Base-by-base conservation (phyloP, 2,113 vertebrate species). In the Otis tarda region DNA sequence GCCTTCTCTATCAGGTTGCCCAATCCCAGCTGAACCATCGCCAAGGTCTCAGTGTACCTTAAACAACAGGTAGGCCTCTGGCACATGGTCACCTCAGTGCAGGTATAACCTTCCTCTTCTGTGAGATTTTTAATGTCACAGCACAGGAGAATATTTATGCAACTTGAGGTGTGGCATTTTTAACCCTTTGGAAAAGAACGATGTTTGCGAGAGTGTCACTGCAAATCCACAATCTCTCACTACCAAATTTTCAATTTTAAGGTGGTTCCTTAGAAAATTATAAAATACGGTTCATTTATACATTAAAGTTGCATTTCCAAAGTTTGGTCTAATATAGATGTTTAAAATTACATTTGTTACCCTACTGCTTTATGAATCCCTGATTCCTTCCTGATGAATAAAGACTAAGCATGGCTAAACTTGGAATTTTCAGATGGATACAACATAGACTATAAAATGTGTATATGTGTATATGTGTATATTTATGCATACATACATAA, bases 1-100 rank as follows among this genome's bases (percentile, higher is more conserved):
- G 14, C 35, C 12, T 63, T 49, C 52, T 43, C 59, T 59, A 1
- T 17, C 0, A 0, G 21, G 9, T 80, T 87, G 33, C 52, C 33
- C n/a, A 83, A 47, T 37, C 30, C 52, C 47, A 8, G 35, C 31
- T 80, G 83, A 53, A 41, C 56, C 5, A 0, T 33, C 70, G 73
- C 70, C 75, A 77, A 91, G 43, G 16, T 57, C 63, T 24, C 10
- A 27, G 20, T 0, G 1, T 67, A 24, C n/a, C 20, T 70, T 27
- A 79, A 81, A 52, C 33, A 75, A 30, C 27, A 76, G 39, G 23
- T 37, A 43, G 14, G 60, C 17, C 20, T 68, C 49, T 33, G n/a
- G 24, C 16, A 31, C 18, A 20, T 1, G 3, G 33, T 47, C 61
- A 78, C 33, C 15, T 24, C 12, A 7, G 7, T 14, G 18, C n/a